phyloP scores from a whole-genome alignment of 2,113 vertebrate genomes.

The Guaruba guarouba region DNA sequence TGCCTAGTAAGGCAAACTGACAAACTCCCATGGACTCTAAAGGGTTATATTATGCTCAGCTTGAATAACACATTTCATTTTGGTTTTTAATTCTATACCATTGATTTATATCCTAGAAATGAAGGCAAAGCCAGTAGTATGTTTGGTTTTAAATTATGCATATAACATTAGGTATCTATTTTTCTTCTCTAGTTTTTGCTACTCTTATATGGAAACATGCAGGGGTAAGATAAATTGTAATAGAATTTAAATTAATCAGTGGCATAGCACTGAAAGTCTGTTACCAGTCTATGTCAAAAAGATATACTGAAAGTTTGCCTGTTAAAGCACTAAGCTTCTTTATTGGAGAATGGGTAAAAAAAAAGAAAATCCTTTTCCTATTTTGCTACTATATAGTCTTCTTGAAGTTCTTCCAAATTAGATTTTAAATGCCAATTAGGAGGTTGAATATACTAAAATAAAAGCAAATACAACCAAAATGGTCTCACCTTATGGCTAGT shows the following conservation, averaged over 20 bases:
- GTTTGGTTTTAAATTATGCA: background rate
- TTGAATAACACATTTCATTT: background rate
- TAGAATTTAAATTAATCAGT: slow-evolving; percentile 71
- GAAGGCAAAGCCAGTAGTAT: background rate
- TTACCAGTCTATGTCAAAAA: slow-evolving; percentile 70
- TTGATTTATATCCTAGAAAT: background rate
- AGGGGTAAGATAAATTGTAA: slow-evolving; percentile 49
- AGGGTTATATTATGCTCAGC: background rate
- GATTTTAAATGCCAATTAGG: slow-evolving; percentile 99
- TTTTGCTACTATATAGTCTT: slow-evolving; percentile 84
- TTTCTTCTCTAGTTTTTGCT: background rate
- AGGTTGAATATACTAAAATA: slow-evolving; percentile 99
- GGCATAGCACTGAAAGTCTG: slow-evolving; percentile 58
- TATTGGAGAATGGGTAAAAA: slow-evolving; percentile 63
- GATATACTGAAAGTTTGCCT: slow-evolving; percentile 74
- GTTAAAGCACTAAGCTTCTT: slow-evolving; percentile 77
- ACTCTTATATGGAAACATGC: slow-evolving; percentile 22
- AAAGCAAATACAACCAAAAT: slow-evolving; percentile 98
- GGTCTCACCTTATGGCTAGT: slow-evolving; percentile 99
- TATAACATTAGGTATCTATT: background rate
- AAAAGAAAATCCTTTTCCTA: slow-evolving; percentile 68
- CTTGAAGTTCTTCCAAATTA: slow-evolving; percentile 99
- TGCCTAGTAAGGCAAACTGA: background rate
- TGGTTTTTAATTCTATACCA: background rate
- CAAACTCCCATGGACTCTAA: background rate